Conservation (phyloP, 2,888 invertebrate species). For the Azorinus chamasolen region DNA sequence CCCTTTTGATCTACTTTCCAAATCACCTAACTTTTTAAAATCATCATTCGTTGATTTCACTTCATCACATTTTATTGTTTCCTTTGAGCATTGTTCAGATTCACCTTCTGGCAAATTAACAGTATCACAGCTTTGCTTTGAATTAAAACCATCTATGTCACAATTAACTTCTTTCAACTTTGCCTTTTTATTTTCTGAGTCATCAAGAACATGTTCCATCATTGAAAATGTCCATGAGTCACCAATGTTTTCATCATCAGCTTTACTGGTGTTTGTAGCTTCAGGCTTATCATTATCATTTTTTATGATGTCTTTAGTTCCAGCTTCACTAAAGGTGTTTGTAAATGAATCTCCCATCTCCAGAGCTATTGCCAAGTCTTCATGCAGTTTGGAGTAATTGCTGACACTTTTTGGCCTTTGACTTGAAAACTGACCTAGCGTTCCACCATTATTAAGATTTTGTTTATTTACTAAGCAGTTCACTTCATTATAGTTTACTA, state of each 20-base stretch:
- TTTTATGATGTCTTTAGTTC: conserved; percentile 12
- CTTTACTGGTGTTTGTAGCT: not conserved
- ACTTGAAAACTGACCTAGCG: conserved; percentile 50
- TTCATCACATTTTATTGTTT: no score
- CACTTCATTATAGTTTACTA: not conserved
- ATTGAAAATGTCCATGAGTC: conserved; percentile 80
- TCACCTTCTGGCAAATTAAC: no score
- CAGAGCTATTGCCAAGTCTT: conserved; percentile 90
- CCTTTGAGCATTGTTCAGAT: no score
- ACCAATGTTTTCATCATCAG: conserved; percentile 49
- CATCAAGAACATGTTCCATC: conserved; percentile 70
- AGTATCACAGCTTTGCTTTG: no score
- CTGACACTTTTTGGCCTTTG: conserved; percentile 10
- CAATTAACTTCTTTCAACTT: no score
- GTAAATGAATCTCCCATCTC: conserved; percentile 75
- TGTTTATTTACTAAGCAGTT: no score
- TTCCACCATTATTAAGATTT: not conserved
- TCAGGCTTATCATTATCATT: conserved; percentile 8
- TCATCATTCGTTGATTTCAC: no score
- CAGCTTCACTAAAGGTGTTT: conserved; percentile 44
- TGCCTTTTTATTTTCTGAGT: no score
- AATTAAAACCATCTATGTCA: no score
- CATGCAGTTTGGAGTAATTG: conserved; percentile 84
- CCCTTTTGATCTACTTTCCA: no score
- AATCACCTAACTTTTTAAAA: no score